These are phyloP conservation scores for Coelogynopora nodosa DNA, from an alignment of 2,888 invertebrate genomes.

Conservation along the genomic window DNA sequence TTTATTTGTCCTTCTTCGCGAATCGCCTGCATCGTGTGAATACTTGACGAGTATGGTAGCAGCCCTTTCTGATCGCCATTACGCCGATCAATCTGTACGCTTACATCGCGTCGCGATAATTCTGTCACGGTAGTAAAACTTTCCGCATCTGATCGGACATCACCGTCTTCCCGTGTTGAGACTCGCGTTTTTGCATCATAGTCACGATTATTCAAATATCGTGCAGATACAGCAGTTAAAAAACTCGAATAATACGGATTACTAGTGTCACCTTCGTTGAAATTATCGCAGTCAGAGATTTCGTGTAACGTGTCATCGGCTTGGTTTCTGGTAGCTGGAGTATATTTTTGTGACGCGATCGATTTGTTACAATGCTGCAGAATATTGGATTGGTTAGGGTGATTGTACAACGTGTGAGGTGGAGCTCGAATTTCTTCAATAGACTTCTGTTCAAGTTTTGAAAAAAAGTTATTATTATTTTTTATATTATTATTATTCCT, in stretches of 20 bases:
- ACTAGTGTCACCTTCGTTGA: neutral
- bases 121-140: neutral
- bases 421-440: neutral
- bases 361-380: neutral
- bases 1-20: neutral
- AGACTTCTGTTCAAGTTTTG: too few species aligned
- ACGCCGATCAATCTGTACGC: slow-evolving; percentile 14
- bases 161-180: neutral
- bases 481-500: neutral
- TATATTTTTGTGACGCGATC: neutral
- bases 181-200: neutral
- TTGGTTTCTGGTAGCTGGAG: neutral
- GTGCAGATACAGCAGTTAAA: neutral
- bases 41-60: neutral
- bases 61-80: neutral
- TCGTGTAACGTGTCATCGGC: neutral
- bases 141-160: neutral
- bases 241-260: neutral
- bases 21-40: neutral
- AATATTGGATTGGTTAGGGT: neutral
- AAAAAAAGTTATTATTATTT: too few species aligned
- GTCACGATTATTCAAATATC: neutral
- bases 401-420: neutral
- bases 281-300: neutral
- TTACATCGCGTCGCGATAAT: neutral